These are phyloP conservation scores for Saxicola maurus DNA, from an alignment of 2,797 vertebrate genomes.

Conservation along the genomic window DNA sequence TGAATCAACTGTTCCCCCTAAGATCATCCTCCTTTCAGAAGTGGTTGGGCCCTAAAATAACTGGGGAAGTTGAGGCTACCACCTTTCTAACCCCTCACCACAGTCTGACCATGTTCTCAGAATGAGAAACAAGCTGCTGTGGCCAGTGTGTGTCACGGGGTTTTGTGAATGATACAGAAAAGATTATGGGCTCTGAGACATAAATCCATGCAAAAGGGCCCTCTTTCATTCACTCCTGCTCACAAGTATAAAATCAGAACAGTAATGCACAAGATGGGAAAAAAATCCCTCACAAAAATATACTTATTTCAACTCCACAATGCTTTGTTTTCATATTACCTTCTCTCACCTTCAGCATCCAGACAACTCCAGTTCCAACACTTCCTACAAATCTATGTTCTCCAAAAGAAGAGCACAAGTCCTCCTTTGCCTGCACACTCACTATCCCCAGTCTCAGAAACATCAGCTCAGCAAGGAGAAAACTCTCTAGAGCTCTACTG, in stretches of 20 bases:
- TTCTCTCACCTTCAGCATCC: background rate
- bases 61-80: background rate
- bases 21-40: background rate
- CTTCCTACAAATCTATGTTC: background rate
- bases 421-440: background rate
- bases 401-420: background rate
- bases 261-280: background rate
- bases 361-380: background rate
- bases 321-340: rapidly evolving
- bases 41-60: background rate
- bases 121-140: background rate
- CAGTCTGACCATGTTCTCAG: background rate
- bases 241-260: background rate
- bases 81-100: background rate
- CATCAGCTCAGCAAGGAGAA: background rate
- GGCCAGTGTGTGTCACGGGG: background rate
- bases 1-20: background rate
- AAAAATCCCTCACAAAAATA: background rate
- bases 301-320: background rate
- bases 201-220: background rate
- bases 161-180: background rate
- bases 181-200: background rate
- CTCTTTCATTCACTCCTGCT: background rate
- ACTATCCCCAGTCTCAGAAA: background rate
- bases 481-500: background rate